Base-by-base conservation (phyloP, 2,888 invertebrate genomes). In the Lochmaea capreae region DNA sequence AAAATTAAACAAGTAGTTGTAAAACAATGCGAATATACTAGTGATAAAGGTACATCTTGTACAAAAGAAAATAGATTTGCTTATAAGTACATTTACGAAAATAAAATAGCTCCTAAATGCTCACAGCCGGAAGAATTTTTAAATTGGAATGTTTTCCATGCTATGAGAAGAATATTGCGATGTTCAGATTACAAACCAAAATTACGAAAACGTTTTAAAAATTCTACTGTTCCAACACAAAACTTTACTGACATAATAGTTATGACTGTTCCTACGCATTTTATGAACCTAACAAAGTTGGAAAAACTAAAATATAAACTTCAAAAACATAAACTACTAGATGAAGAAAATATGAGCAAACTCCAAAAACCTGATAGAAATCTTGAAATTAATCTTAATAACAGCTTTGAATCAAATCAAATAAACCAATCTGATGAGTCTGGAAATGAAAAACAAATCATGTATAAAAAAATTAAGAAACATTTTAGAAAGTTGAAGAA, bases 101-200 rank as follows among this genome's bases (percentile, higher is more conserved):
- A 89, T 75, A 87, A 87, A 81, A 88, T 91, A 3, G 90, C 91
- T 12, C 93, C 93, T 0, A 88, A 90, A 79, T 93, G 93, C 83
- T 84, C 86, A 42, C 88, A 89, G 12, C 91, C 91, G 1, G 84
- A 85, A 42, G 89, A 90, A 78, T 89, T 89, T 74, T 86, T 88
- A 75, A 89, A 90, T 74, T 90, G 90, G 87, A 92, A 90, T 79
- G 89, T 93, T 5, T 92, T 91, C 81, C 90, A 92, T 82, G 91
- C 91, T 2, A 85, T 92, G 78, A 88, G 91, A 54, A 90, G 90
- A 82, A 89, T 90, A 70, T 83, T 90, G 16, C 88, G 87, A 79
- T 90, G 90, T 75, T 78, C 83, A 0, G 85, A 86, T 71, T 87
- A 85, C 74, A 86, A 85, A 79, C 87, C 87, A 9, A 87, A 86